A percentile compares a stretch with the other conserved stretches of the same genome.
Evolutionary conservation across 2,113 vertebrate species (phyloP).

Genomic region (Micronisus gabar): DNA sequence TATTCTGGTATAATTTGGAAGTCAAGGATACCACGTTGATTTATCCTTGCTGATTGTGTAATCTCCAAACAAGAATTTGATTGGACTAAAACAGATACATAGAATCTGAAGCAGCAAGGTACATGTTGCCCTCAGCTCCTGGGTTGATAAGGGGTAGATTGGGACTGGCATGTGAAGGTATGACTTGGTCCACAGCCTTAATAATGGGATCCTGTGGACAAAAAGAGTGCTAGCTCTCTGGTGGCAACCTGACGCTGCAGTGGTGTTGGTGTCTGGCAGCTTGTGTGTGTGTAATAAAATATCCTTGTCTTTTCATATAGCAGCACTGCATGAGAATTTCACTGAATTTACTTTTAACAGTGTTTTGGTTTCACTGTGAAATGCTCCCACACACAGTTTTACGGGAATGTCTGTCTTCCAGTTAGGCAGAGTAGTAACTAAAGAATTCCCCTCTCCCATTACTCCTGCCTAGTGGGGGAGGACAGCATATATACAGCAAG

Average conservation of each 20-base stretch:
- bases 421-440: constrained; percentile 38
- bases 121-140: background rate
- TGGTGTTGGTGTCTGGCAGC: background rate
- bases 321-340: constrained; percentile 47
- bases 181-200: background rate
- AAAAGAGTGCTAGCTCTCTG: background rate
- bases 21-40: fast-evolving
- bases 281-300: background rate
- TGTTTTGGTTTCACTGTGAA: constrained; percentile 65
- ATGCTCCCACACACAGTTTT: constrained; percentile 63
- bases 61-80: background rate
- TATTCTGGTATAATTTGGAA: background rate
- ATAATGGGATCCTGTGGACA: background rate
- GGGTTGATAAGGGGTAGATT: background rate
- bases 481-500: constrained; percentile 52
- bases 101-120: background rate
- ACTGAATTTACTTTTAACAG: constrained; percentile 59
- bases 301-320: background rate
- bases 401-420: constrained; percentile 48
- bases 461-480: constrained; percentile 59
- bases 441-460: constrained; percentile 57
- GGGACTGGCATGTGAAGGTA: background rate
- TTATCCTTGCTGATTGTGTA: background rate
- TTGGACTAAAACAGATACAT: background rate
- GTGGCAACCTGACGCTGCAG: background rate